Base-by-base conservation (phyloP, 2,113 vertebrate genomes). In the Gallinago paraguaiae region DNA sequence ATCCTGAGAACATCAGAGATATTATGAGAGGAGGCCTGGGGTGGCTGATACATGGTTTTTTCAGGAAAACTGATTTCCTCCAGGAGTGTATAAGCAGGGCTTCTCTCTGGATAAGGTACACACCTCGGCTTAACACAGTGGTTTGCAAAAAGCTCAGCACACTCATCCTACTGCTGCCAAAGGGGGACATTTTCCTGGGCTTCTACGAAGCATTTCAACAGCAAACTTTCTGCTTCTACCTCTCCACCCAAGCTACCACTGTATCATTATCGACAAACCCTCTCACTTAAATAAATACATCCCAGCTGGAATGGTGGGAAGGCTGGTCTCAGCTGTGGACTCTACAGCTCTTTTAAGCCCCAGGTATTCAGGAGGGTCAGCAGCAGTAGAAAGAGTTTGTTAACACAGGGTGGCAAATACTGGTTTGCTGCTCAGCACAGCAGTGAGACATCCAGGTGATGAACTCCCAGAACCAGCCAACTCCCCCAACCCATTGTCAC, bases 1-100 rank as follows among this genome's bases (percentile, higher is more conserved):
- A 64, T 89, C 92, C 95, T 93, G 83, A 91, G 94, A 96, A 41
- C 61, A 88, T 71, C 17, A 75, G 61, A 90, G 39, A 88, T 93
- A 86, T 86, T 82, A 3, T 88, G 68, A 94, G 82, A 80, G 25
- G 23, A 68, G 33, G 54, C 28, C 33, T 65, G 77, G 88, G 48
- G 69, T 3, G 7, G n/a, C 14, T 51, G 54, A 61, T 85, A 68
- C 19, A 31, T 46, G 17, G 3, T 6, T 43, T 88, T 70, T 84
- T 60, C 77, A 82, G 57, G 53, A 89, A 79, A 89, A 68, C 18
- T 15, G 17, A 31, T 88, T 64, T 54, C 30, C 28, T 81, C 25
- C 46, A 65, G 65, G 53, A 69, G 28, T 5, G 17, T 43, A 60
- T 4, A 56, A 71, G 64, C 48, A 57, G 25, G 41, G 37, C 8